Conservation (phyloP, 2,797 vertebrate genomes). For the Arrhamphus sclerolepis region DNA sequence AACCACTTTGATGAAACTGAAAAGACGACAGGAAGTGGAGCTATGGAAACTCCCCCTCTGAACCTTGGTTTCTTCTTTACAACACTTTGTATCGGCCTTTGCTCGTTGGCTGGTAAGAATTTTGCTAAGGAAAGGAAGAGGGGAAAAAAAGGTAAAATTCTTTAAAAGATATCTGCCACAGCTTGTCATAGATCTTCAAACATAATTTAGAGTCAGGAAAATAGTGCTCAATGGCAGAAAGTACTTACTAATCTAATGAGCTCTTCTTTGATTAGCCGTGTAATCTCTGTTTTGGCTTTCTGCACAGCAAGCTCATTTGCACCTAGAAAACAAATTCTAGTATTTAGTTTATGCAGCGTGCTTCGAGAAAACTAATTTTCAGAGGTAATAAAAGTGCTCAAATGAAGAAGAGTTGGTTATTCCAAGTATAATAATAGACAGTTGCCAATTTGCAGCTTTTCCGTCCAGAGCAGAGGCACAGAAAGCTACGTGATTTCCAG, state of each 20-base stretch:
- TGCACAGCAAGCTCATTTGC: constrained; percentile 97
- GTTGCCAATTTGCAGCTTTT: neutral
- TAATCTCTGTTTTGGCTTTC: constrained; percentile 99
- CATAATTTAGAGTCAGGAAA: neutral
- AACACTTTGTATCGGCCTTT: constrained; percentile 99
- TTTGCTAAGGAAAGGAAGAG: constrained; percentile 86
- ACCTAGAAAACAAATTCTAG: constrained; percentile 76
- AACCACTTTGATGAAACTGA: constrained; percentile 37
- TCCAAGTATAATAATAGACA: no score
- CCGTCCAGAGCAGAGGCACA: neutral
- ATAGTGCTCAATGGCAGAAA: neutral
- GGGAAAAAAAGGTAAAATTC: neutral
- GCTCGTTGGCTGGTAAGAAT: constrained; percentile 99
- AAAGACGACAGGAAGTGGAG: constrained; percentile 14
- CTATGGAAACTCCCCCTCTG: neutral
- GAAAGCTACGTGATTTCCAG: neutral
- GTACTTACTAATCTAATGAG: constrained; percentile 95
- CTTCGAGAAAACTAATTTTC: no score
- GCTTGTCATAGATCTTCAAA: neutral
- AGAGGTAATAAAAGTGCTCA: no score
- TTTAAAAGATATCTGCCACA: neutral
- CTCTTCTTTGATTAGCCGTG: constrained; percentile 97
- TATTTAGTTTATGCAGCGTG: neutral
- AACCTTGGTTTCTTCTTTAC: constrained; percentile 69
- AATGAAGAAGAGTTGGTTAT: no score